These are phyloP conservation scores for Cantharis rufa DNA, from an alignment of 2,888 invertebrate genomes.

Conservation along the genomic window DNA sequence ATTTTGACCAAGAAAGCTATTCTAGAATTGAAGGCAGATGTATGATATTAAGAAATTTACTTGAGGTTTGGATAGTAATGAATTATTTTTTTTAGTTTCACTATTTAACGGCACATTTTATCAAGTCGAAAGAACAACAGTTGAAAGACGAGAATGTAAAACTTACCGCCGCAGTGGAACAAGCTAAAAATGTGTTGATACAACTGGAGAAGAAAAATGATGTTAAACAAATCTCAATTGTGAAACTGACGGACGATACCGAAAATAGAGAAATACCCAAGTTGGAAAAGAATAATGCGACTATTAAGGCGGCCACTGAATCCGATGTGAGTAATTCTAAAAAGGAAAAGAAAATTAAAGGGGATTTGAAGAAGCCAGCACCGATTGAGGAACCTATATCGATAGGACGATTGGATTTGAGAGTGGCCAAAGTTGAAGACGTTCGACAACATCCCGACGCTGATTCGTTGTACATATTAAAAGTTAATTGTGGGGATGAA, in stretches of 20 bases:
- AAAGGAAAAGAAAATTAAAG: conserved; percentile 50
- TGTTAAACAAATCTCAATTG: conserved; percentile 70
- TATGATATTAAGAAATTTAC: conserved; percentile 31
- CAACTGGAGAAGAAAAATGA: conserved; percentile 71
- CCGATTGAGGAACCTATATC: conserved; percentile 61
- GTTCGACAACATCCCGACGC: conserved; percentile 87
- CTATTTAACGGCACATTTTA: conserved; percentile 46
- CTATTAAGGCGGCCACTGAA: not conserved
- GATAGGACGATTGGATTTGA: conserved; percentile 78
- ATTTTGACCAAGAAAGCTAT: conserved; percentile 44
- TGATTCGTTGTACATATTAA: conserved; percentile 82
- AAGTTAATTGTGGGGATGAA: conserved; percentile 81
- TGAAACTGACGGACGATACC: conserved; percentile 43
- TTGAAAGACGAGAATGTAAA: conserved; percentile 67
- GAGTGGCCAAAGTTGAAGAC: conserved; percentile 82
- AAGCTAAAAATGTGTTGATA: conserved; percentile 65
- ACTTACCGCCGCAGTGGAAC: conserved; percentile 65
- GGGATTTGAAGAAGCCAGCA: conserved; percentile 51
- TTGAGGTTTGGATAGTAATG: not conserved
- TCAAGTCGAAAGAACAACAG: conserved; percentile 53
- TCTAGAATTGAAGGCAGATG: conserved; percentile 48
- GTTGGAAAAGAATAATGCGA: not conserved
- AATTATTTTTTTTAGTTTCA: conserved; percentile 42
- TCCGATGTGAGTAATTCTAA: conserved; percentile 43
- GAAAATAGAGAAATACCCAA: not conserved